These are phyloP conservation scores for Bactericera cockerelli DNA, from an alignment of 1,140 invertebrate species.

Conservation along the genomic window DNA sequence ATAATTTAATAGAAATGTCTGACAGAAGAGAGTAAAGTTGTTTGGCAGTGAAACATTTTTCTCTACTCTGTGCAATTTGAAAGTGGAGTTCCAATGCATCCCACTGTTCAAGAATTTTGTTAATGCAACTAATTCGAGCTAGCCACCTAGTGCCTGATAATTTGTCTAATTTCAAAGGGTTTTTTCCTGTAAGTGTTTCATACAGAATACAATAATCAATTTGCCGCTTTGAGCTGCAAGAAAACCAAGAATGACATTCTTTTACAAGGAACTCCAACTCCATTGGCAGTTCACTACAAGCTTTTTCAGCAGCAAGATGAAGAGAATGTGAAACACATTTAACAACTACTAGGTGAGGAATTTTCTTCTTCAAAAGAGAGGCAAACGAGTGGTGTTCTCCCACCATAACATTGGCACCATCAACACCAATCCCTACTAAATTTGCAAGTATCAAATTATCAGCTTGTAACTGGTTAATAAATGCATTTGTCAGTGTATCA, in stretches of 20 bases:
- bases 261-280: constrained; percentile 9
- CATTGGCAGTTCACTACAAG: constrained; percentile 13
- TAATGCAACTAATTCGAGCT: constrained; percentile 13
- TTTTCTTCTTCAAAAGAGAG: constrained; percentile 9
- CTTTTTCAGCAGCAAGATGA: constrained; percentile 11
- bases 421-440: constrained; percentile 7
- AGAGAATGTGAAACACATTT: constrained; percentile 16
- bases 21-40: constrained; percentile 15
- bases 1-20: constrained; percentile 14
- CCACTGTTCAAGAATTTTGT: constrained; percentile 18
- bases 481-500: neutral
- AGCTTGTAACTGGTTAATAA: neutral
- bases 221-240: neutral
- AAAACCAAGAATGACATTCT: constrained; percentile 12
- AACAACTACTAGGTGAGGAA: constrained; percentile 11
- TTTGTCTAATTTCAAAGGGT: constrained; percentile 14
- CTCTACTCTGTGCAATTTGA: constrained; percentile 9
- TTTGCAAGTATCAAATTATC: constrained; percentile 10
- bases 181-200: constrained; percentile 5
- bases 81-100: constrained; percentile 17
- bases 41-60: constrained; percentile 15
- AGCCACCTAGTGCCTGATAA: constrained; percentile 19
- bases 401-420: constrained; percentile 12
- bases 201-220: constrained; percentile 1
- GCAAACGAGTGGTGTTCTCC: constrained; percentile 12